Percentiles rank a stretch among this genome's conserved stretches.
Evolutionary conservation across 2,888 invertebrate species (phyloP).

Genomic region (Troides helena): DNA sequence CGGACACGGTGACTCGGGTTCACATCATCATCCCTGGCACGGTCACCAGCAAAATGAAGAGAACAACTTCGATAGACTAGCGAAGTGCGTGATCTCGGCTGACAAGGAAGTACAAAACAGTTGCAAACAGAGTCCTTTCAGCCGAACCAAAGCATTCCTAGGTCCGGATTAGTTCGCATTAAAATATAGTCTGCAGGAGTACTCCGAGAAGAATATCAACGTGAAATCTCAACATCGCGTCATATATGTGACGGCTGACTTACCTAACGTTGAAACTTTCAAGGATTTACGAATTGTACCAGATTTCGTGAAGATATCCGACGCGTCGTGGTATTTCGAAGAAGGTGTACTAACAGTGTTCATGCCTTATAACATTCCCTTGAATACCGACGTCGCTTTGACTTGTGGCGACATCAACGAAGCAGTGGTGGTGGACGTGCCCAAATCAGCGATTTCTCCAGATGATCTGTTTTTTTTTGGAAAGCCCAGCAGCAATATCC

Average conservation of each 20-base stretch:
- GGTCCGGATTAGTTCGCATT: constrained; percentile 28
- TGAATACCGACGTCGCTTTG: constrained; percentile 10
- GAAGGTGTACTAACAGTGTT: constrained; percentile 9
- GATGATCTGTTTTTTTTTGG: not conserved
- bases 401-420: constrained; percentile 8
- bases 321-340: constrained; percentile 24
- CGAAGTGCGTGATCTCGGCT: constrained; percentile 30
- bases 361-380: constrained; percentile 14
- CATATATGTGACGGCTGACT: not conserved
- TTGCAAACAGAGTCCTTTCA: constrained; percentile 33
- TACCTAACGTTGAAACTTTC: constrained; percentile 11
- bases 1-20: constrained; percentile 2
- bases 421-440: constrained; percentile 3
- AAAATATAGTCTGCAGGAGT: constrained; percentile 27
- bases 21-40: constrained; percentile 16
- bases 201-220: constrained; percentile 31
- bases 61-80: constrained; percentile 29
- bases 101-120: constrained; percentile 32
- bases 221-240: constrained; percentile 30
- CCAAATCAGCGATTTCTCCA: not conserved
- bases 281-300: constrained; percentile 25
- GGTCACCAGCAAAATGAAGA: constrained; percentile 23
- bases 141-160: constrained; percentile 25
- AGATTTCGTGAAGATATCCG: constrained; percentile 18
- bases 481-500: not conserved